These are phyloP conservation scores for Sardina pilchardus DNA, from an alignment of 2,113 vertebrate species.

Conservation along the genomic window DNA sequence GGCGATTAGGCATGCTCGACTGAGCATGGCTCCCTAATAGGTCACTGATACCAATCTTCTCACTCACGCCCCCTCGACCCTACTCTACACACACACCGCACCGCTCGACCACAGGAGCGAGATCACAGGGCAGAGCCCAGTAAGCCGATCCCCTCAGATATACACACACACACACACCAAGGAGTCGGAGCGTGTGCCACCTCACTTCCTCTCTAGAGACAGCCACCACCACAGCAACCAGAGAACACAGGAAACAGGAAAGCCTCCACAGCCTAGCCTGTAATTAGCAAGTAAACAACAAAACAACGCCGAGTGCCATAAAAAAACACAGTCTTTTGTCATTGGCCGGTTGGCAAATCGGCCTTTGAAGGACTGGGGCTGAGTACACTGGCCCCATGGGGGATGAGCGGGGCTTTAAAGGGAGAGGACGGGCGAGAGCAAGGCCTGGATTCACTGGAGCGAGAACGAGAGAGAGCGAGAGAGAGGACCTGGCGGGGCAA, in stretches of 20 bases:
- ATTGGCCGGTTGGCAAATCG: background rate
- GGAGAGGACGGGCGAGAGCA: background rate
- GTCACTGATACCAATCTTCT: background rate
- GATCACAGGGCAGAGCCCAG: background rate
- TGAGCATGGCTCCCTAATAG: background rate
- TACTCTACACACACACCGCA: too few relatives aligned
- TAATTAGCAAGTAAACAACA: background rate
- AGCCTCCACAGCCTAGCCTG: background rate
- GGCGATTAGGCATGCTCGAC: background rate
- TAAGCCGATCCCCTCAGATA: background rate
- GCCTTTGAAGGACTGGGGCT: background rate
- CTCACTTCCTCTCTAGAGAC: background rate
- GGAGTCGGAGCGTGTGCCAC: background rate
- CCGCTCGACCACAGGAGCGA: background rate
- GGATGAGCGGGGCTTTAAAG: background rate
- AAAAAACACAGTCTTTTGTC: background rate
- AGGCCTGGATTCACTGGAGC: background rate
- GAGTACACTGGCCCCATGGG: background rate
- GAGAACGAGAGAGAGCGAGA: slow-evolving; percentile 34
- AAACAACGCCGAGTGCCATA: background rate
- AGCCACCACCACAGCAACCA: background rate
- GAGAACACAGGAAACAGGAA: background rate
- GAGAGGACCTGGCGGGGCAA: background rate
- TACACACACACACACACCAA: background rate
- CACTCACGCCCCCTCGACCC: background rate